phyloP scores from a whole-genome alignment of 2,797 vertebrate genomes.

The Spondyliosoma cantharus region DNA sequence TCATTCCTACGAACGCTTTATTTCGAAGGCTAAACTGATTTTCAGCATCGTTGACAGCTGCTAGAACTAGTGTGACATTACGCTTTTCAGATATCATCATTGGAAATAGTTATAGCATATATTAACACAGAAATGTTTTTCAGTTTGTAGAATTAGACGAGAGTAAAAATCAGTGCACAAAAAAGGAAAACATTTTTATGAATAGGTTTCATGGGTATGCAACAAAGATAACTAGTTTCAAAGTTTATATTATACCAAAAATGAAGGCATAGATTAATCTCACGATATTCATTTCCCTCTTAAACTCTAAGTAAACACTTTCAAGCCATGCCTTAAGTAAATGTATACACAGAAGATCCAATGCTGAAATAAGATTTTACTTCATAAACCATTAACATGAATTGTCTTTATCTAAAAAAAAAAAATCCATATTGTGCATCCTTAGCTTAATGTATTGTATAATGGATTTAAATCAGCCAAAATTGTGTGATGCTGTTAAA shows the following conservation, averaged over 20 bases:
- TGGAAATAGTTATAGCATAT: too few species aligned
- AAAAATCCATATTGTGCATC: too few species aligned
- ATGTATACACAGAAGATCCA: background rate
- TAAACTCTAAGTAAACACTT: background rate
- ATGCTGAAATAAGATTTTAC: too few species aligned
- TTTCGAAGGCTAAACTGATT: background rate
- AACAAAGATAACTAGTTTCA: too few species aligned
- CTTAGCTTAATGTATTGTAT: background rate
- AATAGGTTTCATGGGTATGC: too few species aligned
- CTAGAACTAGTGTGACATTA: too few species aligned
- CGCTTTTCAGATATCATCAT: too few species aligned
- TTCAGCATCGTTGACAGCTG: background rate
- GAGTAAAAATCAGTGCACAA: background rate
- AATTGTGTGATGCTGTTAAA: background rate
- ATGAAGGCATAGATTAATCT: background rate
- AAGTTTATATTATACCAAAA: too few species aligned
- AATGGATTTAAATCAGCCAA: background rate
- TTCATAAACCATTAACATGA: too few species aligned
- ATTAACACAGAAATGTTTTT: too few species aligned
- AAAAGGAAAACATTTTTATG: background rate
- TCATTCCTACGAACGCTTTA: too few species aligned
- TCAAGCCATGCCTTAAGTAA: background rate
- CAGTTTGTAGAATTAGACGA: background rate
- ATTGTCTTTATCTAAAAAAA: too few species aligned
- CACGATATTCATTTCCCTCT: background rate